Percentiles rank a stretch among this genome's conserved stretches.
These are phyloP conservation scores for Lepidochrysops patricia DNA, from an alignment of 2,888 invertebrate species.

Conservation along the genomic window DNA sequence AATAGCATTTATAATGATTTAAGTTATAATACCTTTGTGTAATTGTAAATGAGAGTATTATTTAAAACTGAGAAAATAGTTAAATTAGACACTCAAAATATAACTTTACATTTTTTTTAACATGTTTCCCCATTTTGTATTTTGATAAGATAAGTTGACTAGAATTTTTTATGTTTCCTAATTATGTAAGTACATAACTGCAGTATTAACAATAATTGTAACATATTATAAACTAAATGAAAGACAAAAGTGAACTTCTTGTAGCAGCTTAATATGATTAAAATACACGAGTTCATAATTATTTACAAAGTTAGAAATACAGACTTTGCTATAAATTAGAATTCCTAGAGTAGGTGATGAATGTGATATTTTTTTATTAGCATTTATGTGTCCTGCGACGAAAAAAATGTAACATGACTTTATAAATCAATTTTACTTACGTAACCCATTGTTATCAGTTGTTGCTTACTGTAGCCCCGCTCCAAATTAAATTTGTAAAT, in stretches of 20 bases:
- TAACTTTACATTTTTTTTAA: neutral
- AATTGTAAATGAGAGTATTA: too few species aligned
- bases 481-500: neutral
- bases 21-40: too few species aligned
- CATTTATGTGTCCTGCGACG: neutral
- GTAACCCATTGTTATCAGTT: too few species aligned
- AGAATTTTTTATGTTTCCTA: neutral
- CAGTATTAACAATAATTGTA: slow-evolving; percentile 19
- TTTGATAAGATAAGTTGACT: neutral
- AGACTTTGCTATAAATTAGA: neutral
- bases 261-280: slow-evolving; percentile 38
- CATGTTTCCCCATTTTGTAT: neutral
- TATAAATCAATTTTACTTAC: too few species aligned
- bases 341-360: neutral
- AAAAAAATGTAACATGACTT: neutral
- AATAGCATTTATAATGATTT: neutral
- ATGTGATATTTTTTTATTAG: neutral
- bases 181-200: neutral
- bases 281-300: slow-evolving; percentile 16
- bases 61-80: too few species aligned
- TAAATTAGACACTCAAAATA: too few species aligned
- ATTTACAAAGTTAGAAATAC: neutral
- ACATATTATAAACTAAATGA: slow-evolving; percentile 38
- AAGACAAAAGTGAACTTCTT: slow-evolving; percentile 69
- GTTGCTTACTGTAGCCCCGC: neutral